Base-by-base conservation (phyloP, 2,888 invertebrate genomes). In the Diarsia mendica region DNA sequence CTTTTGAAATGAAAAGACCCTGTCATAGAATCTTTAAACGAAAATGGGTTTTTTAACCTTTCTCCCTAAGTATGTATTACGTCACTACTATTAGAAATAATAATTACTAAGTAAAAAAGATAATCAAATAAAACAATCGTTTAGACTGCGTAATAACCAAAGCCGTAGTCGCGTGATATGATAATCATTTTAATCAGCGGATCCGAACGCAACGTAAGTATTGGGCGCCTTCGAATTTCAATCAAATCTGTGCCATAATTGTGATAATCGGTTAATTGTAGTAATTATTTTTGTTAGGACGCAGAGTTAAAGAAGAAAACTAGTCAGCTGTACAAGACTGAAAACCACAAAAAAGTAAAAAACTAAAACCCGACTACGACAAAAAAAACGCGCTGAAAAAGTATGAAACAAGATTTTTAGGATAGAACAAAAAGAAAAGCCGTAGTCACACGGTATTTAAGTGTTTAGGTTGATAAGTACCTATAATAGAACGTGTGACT, bases 21-120 rank as follows among this genome's bases (percentile, higher is more conserved):
- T 23, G 20, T 61, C 15, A 51, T 60, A 77, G 33, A 69, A 78
- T 44, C 2, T 46, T 20, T 46, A 33, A 23, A 33, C 8, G n/a
- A 18, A 33, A 77, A 33, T 28, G 6, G 28, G 9, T n/a, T n/a
- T 49, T 2, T 49, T 2, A 2, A 58, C 55, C 11, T 39, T 74
- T 23, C 18, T 0, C 18, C 3, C 3, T 15, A 9, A 44, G n/a
- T 44, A 10, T 20, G 13, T 44, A 10, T 28, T 13, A 66, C 18
- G 46, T 39, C n/a, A 55, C 33, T 51, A 13, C 18, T 48, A 23
- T 48, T 2, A 33, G 23, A 72, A 48, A 23, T 28, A 1, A 44
- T 51, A 44, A 44, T 0, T 71, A n/a, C 15, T 65, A 5, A 20
- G 4, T 11, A 13, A 9, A 64, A 44, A 3, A 4, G 4, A 23